phyloP scores from a whole-genome alignment of 2,113 vertebrate genomes.

The Sinocyclocheilus rhinocerous region DNA sequence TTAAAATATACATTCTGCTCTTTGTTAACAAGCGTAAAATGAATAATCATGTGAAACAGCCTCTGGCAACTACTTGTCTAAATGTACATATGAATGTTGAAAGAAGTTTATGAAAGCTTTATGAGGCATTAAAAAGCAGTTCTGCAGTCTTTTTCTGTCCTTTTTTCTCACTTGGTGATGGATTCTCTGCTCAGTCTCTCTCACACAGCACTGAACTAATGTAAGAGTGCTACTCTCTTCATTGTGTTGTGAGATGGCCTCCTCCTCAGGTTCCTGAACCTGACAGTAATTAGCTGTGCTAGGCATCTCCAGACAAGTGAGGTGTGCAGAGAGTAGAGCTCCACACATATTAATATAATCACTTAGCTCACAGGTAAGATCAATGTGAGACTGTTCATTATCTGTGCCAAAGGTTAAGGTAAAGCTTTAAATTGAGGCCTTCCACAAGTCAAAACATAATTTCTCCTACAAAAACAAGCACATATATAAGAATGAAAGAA shows the following conservation, averaged over 20 bases:
- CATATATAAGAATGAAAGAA: not conserved
- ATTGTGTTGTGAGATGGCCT: constrained; percentile 15
- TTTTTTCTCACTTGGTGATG: not conserved
- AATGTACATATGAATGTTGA: constrained; percentile 10
- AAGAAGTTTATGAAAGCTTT: constrained; percentile 17
- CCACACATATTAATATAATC: not conserved
- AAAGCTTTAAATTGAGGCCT: not conserved
- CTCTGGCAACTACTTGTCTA: not conserved
- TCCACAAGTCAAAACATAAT: not conserved
- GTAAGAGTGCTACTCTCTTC: not conserved
- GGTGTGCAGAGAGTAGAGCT: not conserved
- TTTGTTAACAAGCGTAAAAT: constrained; percentile 14
- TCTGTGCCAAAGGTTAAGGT: not conserved
- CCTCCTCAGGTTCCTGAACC: not conserved
- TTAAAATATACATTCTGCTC: constrained; percentile 4
- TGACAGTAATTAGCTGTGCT: not conserved
- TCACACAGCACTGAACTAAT: not conserved
- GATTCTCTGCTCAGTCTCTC: constrained; percentile 4
- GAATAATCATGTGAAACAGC: not conserved
- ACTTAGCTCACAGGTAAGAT: not conserved
- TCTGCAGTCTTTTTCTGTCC: not conserved
- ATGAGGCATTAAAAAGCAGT: constrained; percentile 11
- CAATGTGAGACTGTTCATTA: not conserved
- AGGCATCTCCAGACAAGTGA: not conserved
- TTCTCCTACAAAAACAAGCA: not conserved